A percentile compares a stretch with the other conserved stretches of the same genome.
phyloP scores from a whole-genome alignment of 2,888 invertebrate species.

The Hetaerina titia region DNA sequence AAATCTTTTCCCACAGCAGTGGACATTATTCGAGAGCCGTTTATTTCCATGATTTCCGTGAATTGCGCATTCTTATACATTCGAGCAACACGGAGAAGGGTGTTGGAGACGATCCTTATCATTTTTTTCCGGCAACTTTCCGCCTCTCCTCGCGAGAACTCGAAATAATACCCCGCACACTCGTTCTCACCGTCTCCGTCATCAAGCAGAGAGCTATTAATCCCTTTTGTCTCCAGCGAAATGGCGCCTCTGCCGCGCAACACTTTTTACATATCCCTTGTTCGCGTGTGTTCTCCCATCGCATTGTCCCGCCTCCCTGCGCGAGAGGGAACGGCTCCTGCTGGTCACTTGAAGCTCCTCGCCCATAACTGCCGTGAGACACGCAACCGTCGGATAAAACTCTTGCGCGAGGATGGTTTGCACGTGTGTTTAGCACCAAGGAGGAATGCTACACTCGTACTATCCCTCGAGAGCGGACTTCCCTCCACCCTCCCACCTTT shows the following conservation, averaged over 20 bases:
- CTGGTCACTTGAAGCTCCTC: slow-evolving; percentile 39
- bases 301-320: not conserved
- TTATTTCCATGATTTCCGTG: too few species aligned
- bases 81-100: not conserved
- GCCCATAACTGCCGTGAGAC: slow-evolving; percentile 31
- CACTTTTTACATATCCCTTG: not conserved
- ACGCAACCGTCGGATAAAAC: not conserved
- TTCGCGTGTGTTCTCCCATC: slow-evolving; percentile 2
- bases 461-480: too few species aligned
- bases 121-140: too few species aligned
- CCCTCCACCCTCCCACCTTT: too few species aligned
- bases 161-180: not conserved
- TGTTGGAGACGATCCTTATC: too few species aligned
- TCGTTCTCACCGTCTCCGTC: not conserved
- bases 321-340: not conserved
- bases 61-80: too few species aligned
- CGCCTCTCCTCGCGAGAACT: not conserved
- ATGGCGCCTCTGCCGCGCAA: not conserved
- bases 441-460: too few species aligned
- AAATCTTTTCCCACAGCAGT: too few species aligned
- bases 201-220: slow-evolving; percentile 18
- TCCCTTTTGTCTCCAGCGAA: slow-evolving; percentile 42
- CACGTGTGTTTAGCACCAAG: not conserved
- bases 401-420: not conserved
- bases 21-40: too few species aligned